These are phyloP conservation scores for Hystrix brachyura DNA, from an alignment of 2,113 vertebrate species.

Conservation along the genomic window DNA sequence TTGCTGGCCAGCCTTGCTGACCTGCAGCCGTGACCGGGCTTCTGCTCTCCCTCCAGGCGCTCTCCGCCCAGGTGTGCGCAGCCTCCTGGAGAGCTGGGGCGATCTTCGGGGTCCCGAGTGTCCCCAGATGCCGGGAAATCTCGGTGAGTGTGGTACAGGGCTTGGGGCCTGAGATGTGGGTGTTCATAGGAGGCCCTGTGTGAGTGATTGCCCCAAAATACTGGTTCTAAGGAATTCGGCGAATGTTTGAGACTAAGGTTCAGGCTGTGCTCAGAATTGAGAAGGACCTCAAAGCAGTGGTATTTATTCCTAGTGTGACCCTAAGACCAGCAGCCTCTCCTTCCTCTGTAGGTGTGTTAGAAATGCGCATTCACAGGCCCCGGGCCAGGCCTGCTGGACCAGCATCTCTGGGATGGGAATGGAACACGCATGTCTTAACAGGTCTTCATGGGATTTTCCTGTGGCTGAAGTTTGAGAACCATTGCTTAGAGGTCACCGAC, in stretches of 20 bases:
- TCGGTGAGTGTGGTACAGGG: slow-evolving; percentile 68
- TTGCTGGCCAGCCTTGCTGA: neutral
- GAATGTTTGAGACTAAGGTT: neutral
- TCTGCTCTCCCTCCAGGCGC: neutral
- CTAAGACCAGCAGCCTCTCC: neutral
- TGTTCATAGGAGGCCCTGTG: too few relatives aligned
- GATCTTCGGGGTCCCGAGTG: neutral
- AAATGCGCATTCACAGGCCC: neutral
- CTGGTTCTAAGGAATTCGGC: neutral
- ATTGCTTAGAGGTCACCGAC: neutral
- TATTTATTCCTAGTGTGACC: accelerated
- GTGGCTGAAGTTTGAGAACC: neutral
- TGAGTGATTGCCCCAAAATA: neutral
- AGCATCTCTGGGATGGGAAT: neutral
- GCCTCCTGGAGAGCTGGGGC: neutral
- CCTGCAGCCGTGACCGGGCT: neutral
- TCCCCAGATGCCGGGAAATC: neutral
- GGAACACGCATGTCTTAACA: neutral
- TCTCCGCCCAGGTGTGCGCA: neutral
- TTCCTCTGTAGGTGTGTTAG: neutral
- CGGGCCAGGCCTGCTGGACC: neutral
- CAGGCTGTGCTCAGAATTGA: neutral
- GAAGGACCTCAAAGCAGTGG: neutral
- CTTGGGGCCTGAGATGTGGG: neutral
- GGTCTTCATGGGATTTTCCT: neutral